Evolutionary conservation across 1,140 invertebrate genomes (phyloP), one percentile per base, ranked within the genome.

Genomic region (Zaprionus taronus): DNA sequence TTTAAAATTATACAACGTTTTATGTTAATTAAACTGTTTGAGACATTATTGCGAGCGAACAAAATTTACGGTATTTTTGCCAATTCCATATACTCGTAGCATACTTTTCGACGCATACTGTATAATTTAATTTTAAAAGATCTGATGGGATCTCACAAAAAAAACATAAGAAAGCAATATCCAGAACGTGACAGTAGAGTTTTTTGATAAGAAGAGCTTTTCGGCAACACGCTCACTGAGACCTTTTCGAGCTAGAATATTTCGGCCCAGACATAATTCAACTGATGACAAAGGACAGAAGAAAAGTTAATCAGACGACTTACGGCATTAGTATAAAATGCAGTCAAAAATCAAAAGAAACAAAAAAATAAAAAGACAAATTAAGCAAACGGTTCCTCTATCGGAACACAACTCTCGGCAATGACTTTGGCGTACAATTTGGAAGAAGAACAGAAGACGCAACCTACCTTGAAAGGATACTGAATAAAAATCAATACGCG

Each of bases 381-480:
- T 36, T 38, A 55, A 31, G n/a, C 15, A 34, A 67, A 47, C 14
- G 26, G 36, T 61, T 75, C 67, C 53, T 11, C 7, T 2, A 7
- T 9, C 3, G 67, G 67, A 67, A 70, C 64, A 71, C n/a, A 72
- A 82, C 82, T 90, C 85, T 90, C 85, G 85, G 85, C 85, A 75
- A 72, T 75, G 85, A 90, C 86, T 90, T 90, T 91, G 85, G 85
- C 86, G 86, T 91, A 74, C 41, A 75, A 90, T 90, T 90, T 74
- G 85, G 79, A 73, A 69, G 57, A 90, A 78, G 57, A 90, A 74
- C 76, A 69, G 77, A 53, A 51, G 74, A 69, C 58, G 56, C 61
- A 78, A 77, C 31, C 24, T 20, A 47, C 28, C 47, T 51, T 22
- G 63, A 34, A 56, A 64, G 36, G 47, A 67, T 67, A 38, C 56